phyloP scores from a whole-genome alignment of 1,140 invertebrate genomes.

The Lepidotrigona ventralis region DNA sequence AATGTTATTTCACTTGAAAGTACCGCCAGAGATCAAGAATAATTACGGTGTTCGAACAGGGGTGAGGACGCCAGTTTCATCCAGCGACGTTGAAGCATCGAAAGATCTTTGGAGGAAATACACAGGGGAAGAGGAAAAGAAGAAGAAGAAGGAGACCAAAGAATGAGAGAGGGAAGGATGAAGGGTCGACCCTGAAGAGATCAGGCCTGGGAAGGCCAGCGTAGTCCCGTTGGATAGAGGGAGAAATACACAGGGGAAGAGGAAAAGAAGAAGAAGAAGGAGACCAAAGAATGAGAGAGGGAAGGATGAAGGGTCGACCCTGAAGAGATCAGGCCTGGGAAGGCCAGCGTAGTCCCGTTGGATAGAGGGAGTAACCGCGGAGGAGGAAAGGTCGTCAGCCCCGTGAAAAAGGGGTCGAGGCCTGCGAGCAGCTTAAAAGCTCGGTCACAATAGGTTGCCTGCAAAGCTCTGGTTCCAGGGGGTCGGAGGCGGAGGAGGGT shows the following conservation, averaged over 20 bases:
- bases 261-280: neutral
- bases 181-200: conserved; percentile 55
- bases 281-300: neutral
- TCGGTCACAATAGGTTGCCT: conserved; percentile 76
- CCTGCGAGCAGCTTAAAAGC: conserved; percentile 66
- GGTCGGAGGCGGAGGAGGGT: conserved; percentile 67
- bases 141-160: neutral
- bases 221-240: no score
- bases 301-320: conserved; percentile 59
- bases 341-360: conserved; percentile 7
- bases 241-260: neutral
- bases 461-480: conserved; percentile 72
- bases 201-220: conserved; percentile 39
- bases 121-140: no score
- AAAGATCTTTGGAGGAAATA: no score
- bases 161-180: conserved; percentile 41
- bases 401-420: conserved; percentile 57
- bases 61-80: no score
- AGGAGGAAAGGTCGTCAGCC: conserved; percentile 57
- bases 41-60: no score
- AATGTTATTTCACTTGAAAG: neutral
- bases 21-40: neutral
- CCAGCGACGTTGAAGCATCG: neutral
- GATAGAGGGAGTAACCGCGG: neutral
- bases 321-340: conserved; percentile 42